Evolutionary conservation across 2,113 vertebrate species (phyloP).

Genomic region (Sisor rabdophorus): DNA sequence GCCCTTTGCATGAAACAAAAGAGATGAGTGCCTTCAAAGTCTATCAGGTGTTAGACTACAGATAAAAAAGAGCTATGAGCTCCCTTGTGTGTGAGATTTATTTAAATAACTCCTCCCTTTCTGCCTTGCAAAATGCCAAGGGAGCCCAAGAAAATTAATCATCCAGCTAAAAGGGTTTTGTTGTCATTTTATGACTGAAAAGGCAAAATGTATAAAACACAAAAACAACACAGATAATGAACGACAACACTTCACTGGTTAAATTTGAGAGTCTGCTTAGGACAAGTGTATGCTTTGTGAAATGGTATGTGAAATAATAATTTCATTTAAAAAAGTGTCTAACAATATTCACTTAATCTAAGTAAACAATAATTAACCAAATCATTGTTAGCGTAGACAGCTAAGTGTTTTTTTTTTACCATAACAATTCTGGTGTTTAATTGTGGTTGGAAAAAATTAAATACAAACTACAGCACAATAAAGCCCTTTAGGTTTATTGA

Average conservation of each 20-base stretch:
- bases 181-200: constrained; percentile 4
- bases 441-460: not conserved
- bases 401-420: not conserved
- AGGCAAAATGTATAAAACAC: constrained; percentile 10
- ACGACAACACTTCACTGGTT: constrained; percentile 7
- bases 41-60: constrained; percentile 49
- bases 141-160: constrained; percentile 40
- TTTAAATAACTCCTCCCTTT: constrained; percentile 38
- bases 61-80: constrained; percentile 40
- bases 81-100: constrained; percentile 39
- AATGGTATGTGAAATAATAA: not conserved
- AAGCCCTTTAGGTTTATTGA: not conserved
- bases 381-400: not conserved
- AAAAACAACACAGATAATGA: constrained; percentile 32
- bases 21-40: constrained; percentile 36
- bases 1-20: constrained; percentile 32
- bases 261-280: not conserved
- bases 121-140: constrained; percentile 27
- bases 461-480: not conserved
- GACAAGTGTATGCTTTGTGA: not conserved
- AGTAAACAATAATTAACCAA: constrained; percentile 10
- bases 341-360: constrained; percentile 21
- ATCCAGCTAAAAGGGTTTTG: constrained; percentile 40
- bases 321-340: constrained; percentile 19
- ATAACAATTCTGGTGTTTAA: not conserved